Base-by-base conservation (phyloP, 1,140 invertebrate species). In the Drosophila pandora region DNA sequence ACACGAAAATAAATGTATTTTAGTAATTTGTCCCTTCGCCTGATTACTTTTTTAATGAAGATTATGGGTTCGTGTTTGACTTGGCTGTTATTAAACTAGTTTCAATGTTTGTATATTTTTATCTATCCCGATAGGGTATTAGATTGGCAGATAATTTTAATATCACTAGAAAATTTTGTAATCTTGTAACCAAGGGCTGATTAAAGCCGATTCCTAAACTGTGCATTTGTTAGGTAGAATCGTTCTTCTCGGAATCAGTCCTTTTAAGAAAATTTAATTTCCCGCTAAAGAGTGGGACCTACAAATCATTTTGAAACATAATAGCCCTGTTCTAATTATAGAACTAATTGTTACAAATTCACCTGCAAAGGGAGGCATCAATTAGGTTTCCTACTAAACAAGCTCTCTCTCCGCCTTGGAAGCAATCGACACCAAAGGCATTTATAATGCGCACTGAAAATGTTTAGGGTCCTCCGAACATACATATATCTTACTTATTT, bases 301-400 rank as follows among this genome's bases (percentile, higher is more conserved):
- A 64, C 63, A 50, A 64, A 65, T 64, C 34, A 64, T 50, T 50
- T 12, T 52, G 63, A 65, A 65, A 63, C 59, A 47, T 32, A 63
- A 63, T 65, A 65, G 23, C 45, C 59, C 50, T 41, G 60, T 43
- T 21, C 60, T 64, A 67, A 67, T 52, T 64, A 64, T 53, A 67
- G 59, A 67, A 64, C 47, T 67, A 67, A 67, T 67, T 67, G 63
- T 67, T 67, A 64, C 59, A 67, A 64, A 67, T 67, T 67, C 13
- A 64, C 59, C 63, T 67, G 45, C 28, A 22, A 45, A 32, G 17
- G 34, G 22, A 50, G 63, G n/a, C 63, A 53, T 64, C 63, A 50
- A 67, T 67, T 67, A 64, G 60, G 60, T 41, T 64, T 52, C n/a
- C 47, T 21, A 2, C 47, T n/a, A 43, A 43, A 21, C 47, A 52